phyloP scores from a whole-genome alignment of 2,797 vertebrate species.

The Pseudochirops cupreus region DNA sequence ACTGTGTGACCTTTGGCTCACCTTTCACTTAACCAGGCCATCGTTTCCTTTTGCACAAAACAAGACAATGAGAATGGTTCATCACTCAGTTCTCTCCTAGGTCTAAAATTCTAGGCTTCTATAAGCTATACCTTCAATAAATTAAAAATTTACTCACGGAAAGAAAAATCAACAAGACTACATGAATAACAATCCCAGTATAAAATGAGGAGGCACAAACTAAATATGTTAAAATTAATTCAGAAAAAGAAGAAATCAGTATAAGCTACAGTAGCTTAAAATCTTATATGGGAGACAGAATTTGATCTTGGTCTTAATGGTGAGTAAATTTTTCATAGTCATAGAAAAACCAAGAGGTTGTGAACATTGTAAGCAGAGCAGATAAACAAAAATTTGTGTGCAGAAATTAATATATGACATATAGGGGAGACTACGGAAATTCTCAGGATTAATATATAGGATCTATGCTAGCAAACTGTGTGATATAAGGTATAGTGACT shows the following conservation, averaged over 20 bases:
- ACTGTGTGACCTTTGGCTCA: neutral
- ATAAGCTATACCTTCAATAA: neutral
- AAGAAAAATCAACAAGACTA: constrained; percentile 8
- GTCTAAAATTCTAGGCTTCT: constrained; percentile 30
- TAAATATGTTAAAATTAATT: neutral
- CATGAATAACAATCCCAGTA: constrained; percentile 1
- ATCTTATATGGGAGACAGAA: neutral
- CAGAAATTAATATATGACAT: constrained; percentile 15
- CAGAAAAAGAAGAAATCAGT: constrained; percentile 35
- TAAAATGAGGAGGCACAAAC: constrained; percentile 26
- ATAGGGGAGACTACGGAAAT: neutral
- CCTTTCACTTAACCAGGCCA: neutral
- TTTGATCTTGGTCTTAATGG: neutral
- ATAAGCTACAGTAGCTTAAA: neutral
- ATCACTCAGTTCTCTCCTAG: neutral
- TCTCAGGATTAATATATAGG: neutral
- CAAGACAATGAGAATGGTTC: neutral
- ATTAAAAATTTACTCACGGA: constrained; percentile 6
- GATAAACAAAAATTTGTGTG: neutral
- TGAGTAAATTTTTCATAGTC: neutral
- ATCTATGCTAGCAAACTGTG: neutral
- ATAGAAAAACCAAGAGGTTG: constrained; percentile 6
- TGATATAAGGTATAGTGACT: neutral
- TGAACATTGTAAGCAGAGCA: neutral
- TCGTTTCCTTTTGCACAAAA: neutral